Evolutionary conservation across 2,113 vertebrate species (phyloP), one percentile per base, ranked within the genome.

Genomic region (Arizona elegans): DNA sequence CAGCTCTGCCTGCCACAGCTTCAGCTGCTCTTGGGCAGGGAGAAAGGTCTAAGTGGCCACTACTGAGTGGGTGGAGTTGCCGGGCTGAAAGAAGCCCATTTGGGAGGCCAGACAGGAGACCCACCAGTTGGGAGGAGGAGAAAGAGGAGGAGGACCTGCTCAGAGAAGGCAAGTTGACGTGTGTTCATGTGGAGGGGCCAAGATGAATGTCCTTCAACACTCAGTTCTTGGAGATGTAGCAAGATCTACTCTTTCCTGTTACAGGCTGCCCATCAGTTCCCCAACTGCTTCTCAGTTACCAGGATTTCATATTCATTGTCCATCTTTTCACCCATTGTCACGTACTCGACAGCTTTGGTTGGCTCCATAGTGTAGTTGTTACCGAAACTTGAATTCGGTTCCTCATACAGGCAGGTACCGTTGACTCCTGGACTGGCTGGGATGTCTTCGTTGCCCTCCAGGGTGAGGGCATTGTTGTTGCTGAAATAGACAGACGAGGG

Each of bases 261-360:
- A 0, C 0, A 81, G 65, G 87, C 59, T 90, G 3, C 1, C 86
- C 0, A n/a, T 92, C 93, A 92, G 5, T 94, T 94, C 38, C 96
- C 92, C 10, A 43, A 91, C 87, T 96, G 96, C 94, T 95, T 95
- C 87, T 95, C 55, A 12, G 0, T 65, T 75, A 96, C 1, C 4
- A 97, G 95, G 52, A 93, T 94, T 93, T 96, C 94, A 15, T 93
- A 96, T 24, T 97, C 97, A 0, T 85, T 50, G 24, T 17, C 87
- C 2, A 15, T 8, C 24, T 5, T 62, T 5, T 0, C 2, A 21
- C 7, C 29, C 11, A 62, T 0, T 12, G 55, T 11, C 47, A 21
- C 26, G 0, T 3, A n/a, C 11, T 59, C 0, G 0, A 24, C 29
- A 43, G 21, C 52, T 26, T 90, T 89, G 38, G 7, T 0, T 0